Evolutionary conservation across 2,797 vertebrate species (phyloP).

Genomic region (Sebastes itinus): DNA sequence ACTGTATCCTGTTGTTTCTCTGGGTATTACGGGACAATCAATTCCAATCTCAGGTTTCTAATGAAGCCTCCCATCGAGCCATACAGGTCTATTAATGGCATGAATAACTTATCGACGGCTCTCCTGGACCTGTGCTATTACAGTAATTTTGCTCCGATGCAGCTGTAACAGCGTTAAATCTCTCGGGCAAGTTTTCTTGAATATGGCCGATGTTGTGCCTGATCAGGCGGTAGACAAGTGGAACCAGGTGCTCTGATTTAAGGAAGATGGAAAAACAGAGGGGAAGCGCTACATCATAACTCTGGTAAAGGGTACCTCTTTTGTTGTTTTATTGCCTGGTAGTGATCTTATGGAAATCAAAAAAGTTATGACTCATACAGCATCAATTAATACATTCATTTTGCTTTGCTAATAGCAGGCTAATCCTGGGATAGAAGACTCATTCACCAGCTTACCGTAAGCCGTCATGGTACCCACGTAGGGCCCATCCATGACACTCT

Average conservation of each 20-base stretch:
- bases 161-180: constrained; percentile 20
- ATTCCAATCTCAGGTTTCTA: constrained; percentile 77
- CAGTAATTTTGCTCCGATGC: constrained; percentile 19
- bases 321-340: not conserved
- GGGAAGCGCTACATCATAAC: not conserved
- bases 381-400: not conserved
- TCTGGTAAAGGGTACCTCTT: not conserved
- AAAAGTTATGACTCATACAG: not conserved
- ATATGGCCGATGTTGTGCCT: not conserved
- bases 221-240: not conserved
- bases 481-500: constrained; percentile 95
- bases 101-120: constrained; percentile 77
- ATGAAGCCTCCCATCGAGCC: constrained; percentile 69
- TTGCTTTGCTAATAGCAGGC: not conserved
- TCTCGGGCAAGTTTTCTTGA: not conserved
- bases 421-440: not conserved
- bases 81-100: constrained; percentile 74
- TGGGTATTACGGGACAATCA: constrained; percentile 71
- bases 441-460: constrained; percentile 85
- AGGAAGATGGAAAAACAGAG: not conserved
- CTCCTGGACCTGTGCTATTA: constrained; percentile 41
- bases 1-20: constrained; percentile 68
- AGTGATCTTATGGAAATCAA: not conserved
- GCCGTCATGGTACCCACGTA: constrained; percentile 99
- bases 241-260: constrained; percentile 20